phyloP scores from a whole-genome alignment of 2,797 vertebrate genomes.

The Gymnocypris eckloni region DNA sequence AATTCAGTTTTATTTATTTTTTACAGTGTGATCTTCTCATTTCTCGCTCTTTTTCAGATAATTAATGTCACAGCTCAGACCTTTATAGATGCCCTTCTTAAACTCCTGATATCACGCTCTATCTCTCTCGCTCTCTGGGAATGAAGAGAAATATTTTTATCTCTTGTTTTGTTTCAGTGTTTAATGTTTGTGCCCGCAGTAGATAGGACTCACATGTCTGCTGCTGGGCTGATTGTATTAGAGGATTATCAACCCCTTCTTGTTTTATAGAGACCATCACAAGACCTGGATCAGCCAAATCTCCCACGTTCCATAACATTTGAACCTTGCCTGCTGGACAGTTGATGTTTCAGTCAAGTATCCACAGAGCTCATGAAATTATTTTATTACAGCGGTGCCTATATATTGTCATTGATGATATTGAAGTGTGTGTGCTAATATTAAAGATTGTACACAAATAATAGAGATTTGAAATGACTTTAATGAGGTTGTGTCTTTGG shows the following conservation, averaged over 20 bases:
- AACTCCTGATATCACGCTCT: constrained; percentile 9
- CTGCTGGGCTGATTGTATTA: constrained; percentile 45
- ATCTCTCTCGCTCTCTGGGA: background rate
- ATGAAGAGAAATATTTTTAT: constrained; percentile 38
- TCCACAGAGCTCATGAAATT: background rate
- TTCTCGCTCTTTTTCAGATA: constrained; percentile 5
- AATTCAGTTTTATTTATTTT: background rate
- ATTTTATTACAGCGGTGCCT: background rate
- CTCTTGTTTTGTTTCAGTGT: constrained; percentile 43
- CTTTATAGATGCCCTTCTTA: background rate
- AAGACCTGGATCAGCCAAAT: constrained; percentile 45
- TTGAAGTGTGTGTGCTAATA: background rate
- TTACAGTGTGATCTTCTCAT: background rate
- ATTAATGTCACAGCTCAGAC: constrained; percentile 37
- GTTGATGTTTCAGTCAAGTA: background rate
- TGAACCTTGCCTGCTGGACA: constrained; percentile 10
- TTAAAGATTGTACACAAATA: background rate
- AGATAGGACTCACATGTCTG: constrained; percentile 56
- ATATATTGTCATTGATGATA: background rate
- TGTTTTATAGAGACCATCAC: constrained; percentile 49
- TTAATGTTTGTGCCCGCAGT: constrained; percentile 55
- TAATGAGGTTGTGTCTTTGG: background rate
- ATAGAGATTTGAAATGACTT: background rate
- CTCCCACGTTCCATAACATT: constrained; percentile 4
- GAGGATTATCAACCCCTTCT: constrained; percentile 42